phyloP scores from a whole-genome alignment of 2,113 vertebrate species.

The Choloepus hoffmanni region DNA sequence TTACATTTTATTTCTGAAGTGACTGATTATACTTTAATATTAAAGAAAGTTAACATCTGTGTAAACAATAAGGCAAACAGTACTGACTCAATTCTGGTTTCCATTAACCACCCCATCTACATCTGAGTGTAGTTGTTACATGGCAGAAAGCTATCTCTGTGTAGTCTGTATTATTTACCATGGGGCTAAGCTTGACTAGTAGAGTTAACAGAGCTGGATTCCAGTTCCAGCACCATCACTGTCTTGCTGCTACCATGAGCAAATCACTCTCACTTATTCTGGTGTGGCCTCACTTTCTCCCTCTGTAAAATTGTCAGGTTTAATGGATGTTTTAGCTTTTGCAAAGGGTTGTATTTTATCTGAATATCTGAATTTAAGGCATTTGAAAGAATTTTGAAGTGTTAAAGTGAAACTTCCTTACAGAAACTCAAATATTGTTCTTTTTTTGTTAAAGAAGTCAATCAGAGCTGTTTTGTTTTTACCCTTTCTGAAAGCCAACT shows the following conservation, averaged over 20 bases:
- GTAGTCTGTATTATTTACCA: background rate
- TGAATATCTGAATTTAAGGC: background rate
- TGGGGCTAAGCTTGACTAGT: background rate
- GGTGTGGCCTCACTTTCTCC: background rate
- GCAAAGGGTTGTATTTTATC: background rate
- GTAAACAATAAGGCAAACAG: background rate
- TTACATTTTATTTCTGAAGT: background rate
- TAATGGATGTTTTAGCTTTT: background rate
- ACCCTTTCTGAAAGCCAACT: background rate
- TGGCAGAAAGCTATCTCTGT: background rate
- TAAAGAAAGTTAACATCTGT: background rate
- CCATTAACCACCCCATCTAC: accelerated
- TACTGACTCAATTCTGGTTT: background rate
- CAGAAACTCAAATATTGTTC: background rate
- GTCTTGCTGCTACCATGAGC: background rate
- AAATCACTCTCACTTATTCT: background rate
- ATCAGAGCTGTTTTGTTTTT: background rate
- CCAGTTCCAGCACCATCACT: background rate
- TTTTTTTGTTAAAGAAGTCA: conserved; percentile 9
- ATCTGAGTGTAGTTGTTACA: background rate
- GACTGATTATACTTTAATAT: background rate
- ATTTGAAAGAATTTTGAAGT: conserved; percentile 1
- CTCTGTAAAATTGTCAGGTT: background rate
- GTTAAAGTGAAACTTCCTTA: background rate
- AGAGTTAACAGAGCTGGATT: background rate